Conservation (phyloP, 1,140 invertebrate species). For the Macrobrachium rosenbergii region DNA sequence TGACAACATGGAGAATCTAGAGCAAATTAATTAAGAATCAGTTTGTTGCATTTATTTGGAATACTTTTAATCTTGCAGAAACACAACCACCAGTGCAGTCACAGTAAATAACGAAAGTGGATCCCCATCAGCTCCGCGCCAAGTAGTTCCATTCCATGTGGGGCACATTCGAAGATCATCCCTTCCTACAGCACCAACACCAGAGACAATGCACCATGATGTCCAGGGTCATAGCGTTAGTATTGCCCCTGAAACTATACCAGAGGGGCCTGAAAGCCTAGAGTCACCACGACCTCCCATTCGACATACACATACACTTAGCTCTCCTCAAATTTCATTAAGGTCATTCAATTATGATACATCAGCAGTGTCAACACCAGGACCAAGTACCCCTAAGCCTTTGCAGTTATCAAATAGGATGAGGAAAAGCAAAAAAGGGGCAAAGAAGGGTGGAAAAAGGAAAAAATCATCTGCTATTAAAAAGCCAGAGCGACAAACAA, state of each 20-base stretch:
- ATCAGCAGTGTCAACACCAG: constrained; percentile 37
- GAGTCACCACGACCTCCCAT: constrained; percentile 21
- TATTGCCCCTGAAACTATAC: constrained; percentile 50
- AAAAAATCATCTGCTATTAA: constrained; percentile 3
- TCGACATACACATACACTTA: not conserved
- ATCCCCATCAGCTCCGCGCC: no score
- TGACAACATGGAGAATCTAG: no score
- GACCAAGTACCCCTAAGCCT: constrained; percentile 1
- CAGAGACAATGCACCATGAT: constrained; percentile 28
- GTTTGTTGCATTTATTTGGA: no score
- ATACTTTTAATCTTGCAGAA: no score
- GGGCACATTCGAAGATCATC: constrained; percentile 53
- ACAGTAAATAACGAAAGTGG: no score
- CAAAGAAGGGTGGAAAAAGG: constrained; percentile 25
- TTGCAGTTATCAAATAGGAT: not conserved
- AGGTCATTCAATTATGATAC: constrained; percentile 40
- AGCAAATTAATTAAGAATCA: no score
- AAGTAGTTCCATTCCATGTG: not conserved
- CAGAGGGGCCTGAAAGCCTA: constrained; percentile 30
- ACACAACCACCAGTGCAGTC: no score
- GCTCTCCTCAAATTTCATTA: constrained; percentile 28
- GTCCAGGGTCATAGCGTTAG: constrained; percentile 53
- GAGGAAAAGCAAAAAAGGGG: constrained; percentile 14
- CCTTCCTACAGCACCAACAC: constrained; percentile 37
- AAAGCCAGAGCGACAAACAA: not conserved